Conservation (phyloP, 2,888 invertebrate species). For the Drosophila putrida region DNA sequence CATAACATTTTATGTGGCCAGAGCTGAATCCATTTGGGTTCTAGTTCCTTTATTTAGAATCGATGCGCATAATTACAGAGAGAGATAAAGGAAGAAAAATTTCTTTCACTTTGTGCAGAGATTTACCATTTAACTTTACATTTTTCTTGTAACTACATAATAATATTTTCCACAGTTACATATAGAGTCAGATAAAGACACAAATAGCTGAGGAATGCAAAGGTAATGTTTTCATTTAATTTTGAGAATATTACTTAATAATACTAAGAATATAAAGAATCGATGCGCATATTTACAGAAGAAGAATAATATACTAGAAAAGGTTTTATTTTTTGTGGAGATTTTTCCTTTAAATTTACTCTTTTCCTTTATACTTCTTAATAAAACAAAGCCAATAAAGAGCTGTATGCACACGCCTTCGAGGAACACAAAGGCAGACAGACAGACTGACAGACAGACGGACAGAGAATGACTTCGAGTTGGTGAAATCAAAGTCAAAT, state of each 20-base stretch:
- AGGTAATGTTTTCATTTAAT: too few species aligned
- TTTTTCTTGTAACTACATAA: too few species aligned
- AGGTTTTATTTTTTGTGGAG: background rate
- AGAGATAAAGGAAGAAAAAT: too few species aligned
- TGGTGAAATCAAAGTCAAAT: conserved; percentile 74
- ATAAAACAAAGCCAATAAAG: conserved; percentile 28
- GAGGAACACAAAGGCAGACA: background rate
- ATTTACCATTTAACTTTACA: too few species aligned
- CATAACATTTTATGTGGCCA: conserved; percentile 49
- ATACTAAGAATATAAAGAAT: conserved; percentile 20
- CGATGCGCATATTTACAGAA: too few species aligned
- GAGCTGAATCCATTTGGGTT: conserved; percentile 33
- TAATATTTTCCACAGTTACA: too few species aligned
- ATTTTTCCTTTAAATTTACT: conserved; percentile 6
- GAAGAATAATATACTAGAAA: too few species aligned
- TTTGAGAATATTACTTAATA: conserved; percentile 7
- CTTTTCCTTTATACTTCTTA: conserved; percentile 6
- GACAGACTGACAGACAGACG: background rate
- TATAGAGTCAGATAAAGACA: too few species aligned
- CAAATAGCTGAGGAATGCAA: too few species aligned
- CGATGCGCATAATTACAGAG: conserved; percentile 26
- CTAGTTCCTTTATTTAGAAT: conserved; percentile 11
- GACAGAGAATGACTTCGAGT: conserved; percentile 16
- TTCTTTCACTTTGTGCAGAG: too few species aligned
- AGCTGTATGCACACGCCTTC: conserved; percentile 18